Evolutionary conservation across 2,113 vertebrate species (phyloP), one percentile per base, ranked within the genome.

Genomic region (Tyto alba): DNA sequence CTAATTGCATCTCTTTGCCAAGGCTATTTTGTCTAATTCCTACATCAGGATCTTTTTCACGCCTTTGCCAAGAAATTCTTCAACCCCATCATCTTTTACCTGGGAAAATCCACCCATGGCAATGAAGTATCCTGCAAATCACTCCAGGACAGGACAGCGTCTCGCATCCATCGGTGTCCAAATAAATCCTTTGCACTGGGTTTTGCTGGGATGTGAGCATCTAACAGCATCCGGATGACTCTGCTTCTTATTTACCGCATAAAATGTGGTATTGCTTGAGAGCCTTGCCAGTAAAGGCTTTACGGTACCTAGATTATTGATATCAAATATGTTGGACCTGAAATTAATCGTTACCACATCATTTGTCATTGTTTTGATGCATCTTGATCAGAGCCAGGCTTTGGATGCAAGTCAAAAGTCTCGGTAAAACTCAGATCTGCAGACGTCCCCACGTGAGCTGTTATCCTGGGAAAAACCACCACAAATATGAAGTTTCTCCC

Each of bases 51-150:
- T 79, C 45, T 45, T n/a, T 56, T 41, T 59, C 57, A 8, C 1
- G 2, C 30, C 17, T 67, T 78, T 56, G 64, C 60, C 66, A 87
- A 85, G 64, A 78, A 95, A 66, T 5, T 11, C n/a, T 5, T 1
- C 36, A 56, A 60, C 16, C 19, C 40, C 57, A 16, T 57, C 8
- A 26, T 36, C 50, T 53, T 74, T 50, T 73, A 34, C 59, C 55
- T 20, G 11, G 17, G 55, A 56, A 74, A 73, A 84, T 15, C 4
- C 18, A 6, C 7, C 27, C 0, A 0, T 0, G 1, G 55, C 8
- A 34, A 57, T 11, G 50, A 23, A 27, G 18, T 8, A 59, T 29
- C 91, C 41, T 67, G 71, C n/a, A 36, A 40, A 74, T 41, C 6
- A 0, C 32, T 53, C 55, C 56, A 30, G 5, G 8, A 16, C 66